phyloP scores from a whole-genome alignment of 2,888 invertebrate species.

The Melangyna quadrimaculata region DNA sequence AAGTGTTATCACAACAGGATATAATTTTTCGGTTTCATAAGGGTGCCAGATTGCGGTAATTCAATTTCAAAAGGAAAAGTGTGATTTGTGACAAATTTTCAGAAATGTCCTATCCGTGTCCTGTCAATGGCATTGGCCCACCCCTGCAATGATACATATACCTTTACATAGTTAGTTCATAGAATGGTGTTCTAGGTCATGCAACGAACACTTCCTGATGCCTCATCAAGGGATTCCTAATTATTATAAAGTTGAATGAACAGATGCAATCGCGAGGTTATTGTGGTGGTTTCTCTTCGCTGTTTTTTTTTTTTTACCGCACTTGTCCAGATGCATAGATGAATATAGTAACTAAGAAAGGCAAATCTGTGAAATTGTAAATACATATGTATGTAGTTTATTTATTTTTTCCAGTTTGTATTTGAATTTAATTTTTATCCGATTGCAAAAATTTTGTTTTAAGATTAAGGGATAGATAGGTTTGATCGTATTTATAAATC shows the following conservation, averaged over 20 bases:
- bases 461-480: background rate
- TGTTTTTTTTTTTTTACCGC: slow-evolving; percentile 27
- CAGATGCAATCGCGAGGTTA: slow-evolving; percentile 57
- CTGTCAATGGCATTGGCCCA: background rate
- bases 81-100: slow-evolving; percentile 69
- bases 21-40: slow-evolving; percentile 6
- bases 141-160: background rate
- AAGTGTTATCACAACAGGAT: slow-evolving; percentile 7
- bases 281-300: slow-evolving; percentile 15
- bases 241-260: slow-evolving; percentile 58
- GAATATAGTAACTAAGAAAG: background rate
- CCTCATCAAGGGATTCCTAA: slow-evolving; percentile 41
- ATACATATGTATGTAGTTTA: slow-evolving; percentile 31
- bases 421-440: background rate
- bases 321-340: slow-evolving; percentile 67
- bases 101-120: background rate
- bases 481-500: too few species aligned
- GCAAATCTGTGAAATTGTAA: slow-evolving; percentile 20
- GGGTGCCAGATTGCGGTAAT: slow-evolving; percentile 66
- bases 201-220: slow-evolving; percentile 14
- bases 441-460: background rate
- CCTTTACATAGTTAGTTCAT: background rate
- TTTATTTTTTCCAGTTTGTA: slow-evolving; percentile 51
- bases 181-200: slow-evolving; percentile 46
- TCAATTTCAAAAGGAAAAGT: slow-evolving; percentile 54